A percentile compares a stretch with the other conserved stretches of the same genome.
phyloP scores from a whole-genome alignment of 2,113 vertebrate species.

The Orthonyx spaldingii region DNA sequence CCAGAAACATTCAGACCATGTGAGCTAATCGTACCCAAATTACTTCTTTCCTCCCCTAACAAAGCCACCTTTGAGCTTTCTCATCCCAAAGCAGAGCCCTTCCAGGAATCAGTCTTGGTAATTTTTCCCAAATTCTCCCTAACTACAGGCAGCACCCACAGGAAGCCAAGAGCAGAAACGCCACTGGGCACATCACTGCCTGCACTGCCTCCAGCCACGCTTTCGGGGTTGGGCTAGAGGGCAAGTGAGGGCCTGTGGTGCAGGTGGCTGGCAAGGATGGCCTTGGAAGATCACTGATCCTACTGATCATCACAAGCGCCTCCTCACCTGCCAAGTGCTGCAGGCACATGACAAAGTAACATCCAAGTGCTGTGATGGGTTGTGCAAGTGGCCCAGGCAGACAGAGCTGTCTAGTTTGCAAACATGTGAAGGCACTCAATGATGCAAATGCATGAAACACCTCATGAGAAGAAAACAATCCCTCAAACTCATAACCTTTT shows the following conservation, averaged over 20 bases:
- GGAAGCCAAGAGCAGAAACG: neutral
- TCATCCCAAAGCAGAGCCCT: neutral
- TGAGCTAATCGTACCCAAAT: neutral
- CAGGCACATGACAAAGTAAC: neutral
- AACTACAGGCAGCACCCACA: neutral
- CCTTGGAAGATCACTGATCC: neutral
- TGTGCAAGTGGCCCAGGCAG: neutral
- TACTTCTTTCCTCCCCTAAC: neutral
- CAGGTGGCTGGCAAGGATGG: neutral
- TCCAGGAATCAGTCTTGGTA: neutral
- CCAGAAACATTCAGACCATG: neutral
- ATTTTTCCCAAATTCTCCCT: neutral
- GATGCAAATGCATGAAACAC: neutral
- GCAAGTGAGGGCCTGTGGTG: neutral
- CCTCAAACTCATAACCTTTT: neutral
- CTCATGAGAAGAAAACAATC: neutral
- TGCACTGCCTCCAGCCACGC: neutral
- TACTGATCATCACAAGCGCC: neutral
- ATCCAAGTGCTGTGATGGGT: neutral
- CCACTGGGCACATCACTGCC: rapidly evolving
- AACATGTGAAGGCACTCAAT: neutral
- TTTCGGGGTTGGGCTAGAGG: neutral
- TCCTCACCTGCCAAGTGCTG: neutral
- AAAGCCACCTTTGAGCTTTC: neutral
- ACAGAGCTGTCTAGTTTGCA: neutral